Base-by-base conservation (phyloP, 2,888 invertebrate species). In the Biston stratarius region DNA sequence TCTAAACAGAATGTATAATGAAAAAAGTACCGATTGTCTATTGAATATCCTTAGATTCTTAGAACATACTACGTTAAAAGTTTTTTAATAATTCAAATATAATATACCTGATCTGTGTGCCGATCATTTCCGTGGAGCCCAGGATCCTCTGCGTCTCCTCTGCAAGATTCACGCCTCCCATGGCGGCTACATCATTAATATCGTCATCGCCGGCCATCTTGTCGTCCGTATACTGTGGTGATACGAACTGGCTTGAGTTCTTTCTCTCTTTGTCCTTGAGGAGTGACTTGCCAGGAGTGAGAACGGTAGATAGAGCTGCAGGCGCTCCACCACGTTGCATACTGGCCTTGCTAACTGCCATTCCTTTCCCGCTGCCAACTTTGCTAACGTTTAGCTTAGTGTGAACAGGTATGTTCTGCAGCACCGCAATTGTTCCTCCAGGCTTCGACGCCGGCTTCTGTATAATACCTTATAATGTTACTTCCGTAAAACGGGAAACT, bases 141-240 rank as follows among this genome's bases (percentile, higher is more conserved):
- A 99, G 95, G 82, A 99, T 99, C 88, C 98, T 96, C 88, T 98
- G 98, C 45, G 97, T 97, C 91, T 99, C 99, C 91, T 99, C 99
- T 0, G 97, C 97, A 80, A 99, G 95, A 93, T 99, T 99, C 63
- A 99, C 99, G 59, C 99, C 99, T 72, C 99, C 99, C 99, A 99
- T 99, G 10, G 99, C 99, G 40, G 99, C 99, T 12, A 99, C 99
- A 93, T 99, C 99, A 84, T 99, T 99, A 82, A 99, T 99, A 87
- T 99, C 99, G 86, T 99, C 99, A 83, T 99, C 98, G 51, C 97
- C 98, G 71, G 95, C 95, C 92, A 92, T 94, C 85, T 92, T 94
- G 86, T 94, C 94, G 83, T 94, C 91, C 0, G 78, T 86, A 69
- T 84, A 92, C 12, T 87, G 84, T 64, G 83, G 92, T 74, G 84